These are phyloP conservation scores for Cheilinus undulatus DNA, from an alignment of 2,113 vertebrate genomes.

Conservation along the genomic window DNA sequence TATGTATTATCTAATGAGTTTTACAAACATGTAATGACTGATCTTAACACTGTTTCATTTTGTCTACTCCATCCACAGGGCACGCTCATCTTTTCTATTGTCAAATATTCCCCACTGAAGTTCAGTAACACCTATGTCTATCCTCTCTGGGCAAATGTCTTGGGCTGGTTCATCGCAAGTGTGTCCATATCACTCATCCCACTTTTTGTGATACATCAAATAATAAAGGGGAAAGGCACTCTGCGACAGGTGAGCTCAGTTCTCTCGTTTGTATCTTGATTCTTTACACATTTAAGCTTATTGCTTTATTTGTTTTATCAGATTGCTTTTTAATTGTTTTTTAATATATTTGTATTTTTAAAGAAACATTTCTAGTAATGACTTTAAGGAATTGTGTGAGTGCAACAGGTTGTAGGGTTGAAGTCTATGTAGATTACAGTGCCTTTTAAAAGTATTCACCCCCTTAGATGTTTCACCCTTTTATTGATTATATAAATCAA, in stretches of 20 bases:
- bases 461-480: too few species aligned
- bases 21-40: neutral
- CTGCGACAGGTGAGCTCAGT: slow-evolving; percentile 60
- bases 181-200: slow-evolving; percentile 74
- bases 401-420: too few species aligned
- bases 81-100: slow-evolving; percentile 76
- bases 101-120: slow-evolving; percentile 72
- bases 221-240: slow-evolving; percentile 61
- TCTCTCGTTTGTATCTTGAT: neutral
- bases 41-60: neutral
- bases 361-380: too few species aligned
- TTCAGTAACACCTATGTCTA: slow-evolving; percentile 73
- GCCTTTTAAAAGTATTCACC: too few species aligned
- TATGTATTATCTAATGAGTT: neutral
- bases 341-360: too few species aligned
- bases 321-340: too few species aligned
- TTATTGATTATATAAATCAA: too few species aligned
- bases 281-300: too few species aligned
- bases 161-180: slow-evolving; percentile 75
- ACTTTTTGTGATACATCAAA: slow-evolving; percentile 62
- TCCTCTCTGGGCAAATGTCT: slow-evolving; percentile 75
- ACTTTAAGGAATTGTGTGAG: too few species aligned
- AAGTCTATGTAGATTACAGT: too few species aligned
- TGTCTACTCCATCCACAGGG: slow-evolving; percentile 53
- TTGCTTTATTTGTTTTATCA: too few species aligned